Evolutionary conservation across 2,113 vertebrate genomes (phyloP).

Genomic region (Petaurus breviceps): DNA sequence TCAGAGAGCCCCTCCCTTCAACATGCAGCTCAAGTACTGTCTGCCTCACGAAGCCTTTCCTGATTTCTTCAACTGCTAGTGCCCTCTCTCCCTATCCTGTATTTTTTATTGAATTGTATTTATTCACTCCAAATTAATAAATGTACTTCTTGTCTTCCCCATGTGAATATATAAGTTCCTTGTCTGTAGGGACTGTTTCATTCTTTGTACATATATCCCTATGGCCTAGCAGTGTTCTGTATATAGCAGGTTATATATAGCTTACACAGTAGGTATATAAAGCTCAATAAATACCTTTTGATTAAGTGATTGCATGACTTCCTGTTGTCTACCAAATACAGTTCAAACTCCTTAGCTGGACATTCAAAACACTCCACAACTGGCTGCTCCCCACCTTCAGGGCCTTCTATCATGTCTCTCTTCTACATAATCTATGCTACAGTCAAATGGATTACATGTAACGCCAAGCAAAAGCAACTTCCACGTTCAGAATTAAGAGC

Average conservation of each 20-base stretch:
- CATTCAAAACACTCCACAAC: background rate
- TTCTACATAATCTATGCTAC: background rate
- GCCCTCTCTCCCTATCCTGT: background rate
- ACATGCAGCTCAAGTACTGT: background rate
- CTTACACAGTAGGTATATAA: background rate
- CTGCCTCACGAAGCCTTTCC: background rate
- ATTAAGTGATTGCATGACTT: background rate
- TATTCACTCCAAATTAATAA: background rate
- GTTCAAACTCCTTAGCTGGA: background rate
- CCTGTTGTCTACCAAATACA: background rate
- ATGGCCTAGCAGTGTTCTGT: background rate
- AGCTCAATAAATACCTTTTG: background rate
- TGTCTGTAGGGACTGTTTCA: background rate
- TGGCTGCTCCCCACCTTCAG: background rate
- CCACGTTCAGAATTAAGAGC: too few relatives aligned
- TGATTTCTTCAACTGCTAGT: background rate
- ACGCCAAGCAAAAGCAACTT: too few relatives aligned
- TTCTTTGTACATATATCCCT: background rate
- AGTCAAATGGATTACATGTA: background rate
- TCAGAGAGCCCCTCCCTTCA: background rate
- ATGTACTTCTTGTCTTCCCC: background rate
- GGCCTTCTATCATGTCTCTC: background rate
- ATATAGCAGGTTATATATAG: too few relatives aligned
- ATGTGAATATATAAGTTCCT: background rate
- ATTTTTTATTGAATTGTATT: background rate